Evolutionary conservation across 2,797 vertebrate genomes (phyloP).

Genomic region (Acanthurus leucopareius): DNA sequence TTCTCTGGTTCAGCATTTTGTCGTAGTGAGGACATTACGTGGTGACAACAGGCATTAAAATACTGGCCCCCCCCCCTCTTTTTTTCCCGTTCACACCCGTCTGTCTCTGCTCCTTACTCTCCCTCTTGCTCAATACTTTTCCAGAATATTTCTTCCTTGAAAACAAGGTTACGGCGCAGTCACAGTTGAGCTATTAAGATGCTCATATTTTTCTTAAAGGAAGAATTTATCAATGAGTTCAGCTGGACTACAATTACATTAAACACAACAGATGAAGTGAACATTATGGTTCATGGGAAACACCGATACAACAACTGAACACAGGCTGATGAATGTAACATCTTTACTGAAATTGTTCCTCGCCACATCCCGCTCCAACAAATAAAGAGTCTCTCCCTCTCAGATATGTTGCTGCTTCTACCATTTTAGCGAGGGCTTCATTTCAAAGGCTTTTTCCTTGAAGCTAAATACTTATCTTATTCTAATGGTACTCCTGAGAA

Average conservation of each 20-base stretch:
- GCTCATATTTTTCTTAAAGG: constrained; percentile 18
- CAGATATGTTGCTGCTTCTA: constrained; percentile 56
- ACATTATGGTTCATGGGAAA: constrained; percentile 22
- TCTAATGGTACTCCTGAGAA: constrained; percentile 80
- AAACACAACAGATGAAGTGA: constrained; percentile 14
- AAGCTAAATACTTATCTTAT: constrained; percentile 81
- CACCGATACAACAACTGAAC: neutral
- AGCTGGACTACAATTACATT: constrained; percentile 26
- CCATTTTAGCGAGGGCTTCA: constrained; percentile 58
- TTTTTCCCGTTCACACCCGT: constrained; percentile 65
- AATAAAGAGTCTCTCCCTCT: constrained; percentile 59
- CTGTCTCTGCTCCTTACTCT: constrained; percentile 64
- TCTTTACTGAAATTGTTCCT: constrained; percentile 35
- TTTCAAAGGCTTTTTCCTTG: constrained; percentile 80
- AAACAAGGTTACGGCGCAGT: constrained; percentile 39
- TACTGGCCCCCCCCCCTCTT: constrained; percentile 58
- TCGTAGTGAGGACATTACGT: constrained; percentile 82
- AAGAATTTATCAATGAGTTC: constrained; percentile 37
- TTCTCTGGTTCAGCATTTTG: constrained; percentile 86
- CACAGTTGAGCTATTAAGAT: constrained; percentile 17
- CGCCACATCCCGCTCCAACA: constrained; percentile 35
- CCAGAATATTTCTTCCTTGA: constrained; percentile 59
- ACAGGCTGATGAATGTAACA: constrained; percentile 6
- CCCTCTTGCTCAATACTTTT: constrained; percentile 64
- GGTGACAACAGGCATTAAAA: constrained; percentile 86